Evolutionary conservation across 2,888 invertebrate species (phyloP), one percentile per base, ranked within the genome.

Genomic region (Drosophila mercatorum): DNA sequence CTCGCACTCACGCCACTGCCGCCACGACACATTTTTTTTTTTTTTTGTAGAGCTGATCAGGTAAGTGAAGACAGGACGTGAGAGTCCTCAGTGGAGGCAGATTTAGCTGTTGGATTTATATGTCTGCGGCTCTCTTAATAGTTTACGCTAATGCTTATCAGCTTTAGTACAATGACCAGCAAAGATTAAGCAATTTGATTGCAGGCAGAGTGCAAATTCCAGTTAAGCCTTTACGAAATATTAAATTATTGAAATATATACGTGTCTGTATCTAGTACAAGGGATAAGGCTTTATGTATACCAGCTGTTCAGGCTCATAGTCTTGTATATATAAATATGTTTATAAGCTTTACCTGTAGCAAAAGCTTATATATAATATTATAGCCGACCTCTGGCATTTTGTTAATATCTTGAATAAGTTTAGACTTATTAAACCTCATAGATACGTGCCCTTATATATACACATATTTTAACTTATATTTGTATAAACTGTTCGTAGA

Each of bases 121-220:
- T 12, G 34, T 49, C 12, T 12, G 34, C 5, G 36, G 7, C 6
- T 7, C 31, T 10, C 11, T 55, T 55, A 28, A 44, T 11, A 31
- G 49, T 22, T 22, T 8, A 0, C 26, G 12, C 26, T 53, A 65
- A 57, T 66, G 44, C 43, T 75, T 76, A 75, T 75, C 75, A 63
- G 59, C 2, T 28, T 2, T 34, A 41, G 41, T 62, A 58, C n/a
- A 51, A 36, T 59, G 31, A 31, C 14, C 46, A 40, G 22, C 8
- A 22, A 34, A 66, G 74, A 79, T 75, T 80, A 72, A 51, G 49
- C 58, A 53, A 53, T 46, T 17, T 43, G 36, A 41, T 56, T 59
- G 57, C 49, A 55, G 28, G 1, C 59, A 73, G 66, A 70, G 81
- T 72, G 56, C 81, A 81, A 77, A 81, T 56, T 81, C 71, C 76